Evolutionary conservation across 2,888 invertebrate genomes (phyloP).

Genomic region (Chrysopilus asiliformis): DNA sequence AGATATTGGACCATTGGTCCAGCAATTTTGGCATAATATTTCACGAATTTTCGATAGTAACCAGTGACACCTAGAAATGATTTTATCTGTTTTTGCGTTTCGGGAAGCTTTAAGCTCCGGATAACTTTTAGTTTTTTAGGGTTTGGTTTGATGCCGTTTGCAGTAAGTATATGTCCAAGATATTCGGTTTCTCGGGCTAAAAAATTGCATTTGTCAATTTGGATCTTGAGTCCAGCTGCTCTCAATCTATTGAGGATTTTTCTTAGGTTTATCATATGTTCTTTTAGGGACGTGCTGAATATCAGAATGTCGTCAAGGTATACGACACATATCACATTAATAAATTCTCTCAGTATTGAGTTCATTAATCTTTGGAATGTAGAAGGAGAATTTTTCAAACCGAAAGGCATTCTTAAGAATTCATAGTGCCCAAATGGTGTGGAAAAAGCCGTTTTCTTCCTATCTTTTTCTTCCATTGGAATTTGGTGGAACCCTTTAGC

Average conservation of each 20-base stretch:
- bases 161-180: constrained; percentile 6
- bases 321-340: constrained; percentile 15
- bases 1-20: constrained; percentile 1
- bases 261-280: constrained; percentile 17
- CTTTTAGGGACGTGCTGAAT: constrained; percentile 15
- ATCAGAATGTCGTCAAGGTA: constrained; percentile 7
- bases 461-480: constrained; percentile 1
- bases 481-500: constrained; percentile 4
- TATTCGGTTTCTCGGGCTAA: constrained; percentile 2
- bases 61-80: constrained; percentile 9
- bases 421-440: constrained; percentile 3
- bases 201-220: constrained; percentile 8
- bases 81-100: constrained; percentile 6
- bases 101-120: constrained; percentile 1
- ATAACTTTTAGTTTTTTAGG: constrained; percentile 3
- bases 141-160: constrained; percentile 5
- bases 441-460: constrained; percentile 1
- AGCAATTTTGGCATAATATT: constrained; percentile 7
- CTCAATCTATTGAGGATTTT: constrained; percentile 17
- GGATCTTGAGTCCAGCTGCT: constrained; percentile 5
- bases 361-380: constrained; percentile 4
- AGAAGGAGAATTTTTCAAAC: constrained; percentile 5
- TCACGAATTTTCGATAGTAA: constrained; percentile 7
- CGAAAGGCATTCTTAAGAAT: constrained; percentile 5
- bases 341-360: constrained; percentile 14